Evolutionary conservation across 2,113 vertebrate species (phyloP).

Genomic region (Nothocercus julius): DNA sequence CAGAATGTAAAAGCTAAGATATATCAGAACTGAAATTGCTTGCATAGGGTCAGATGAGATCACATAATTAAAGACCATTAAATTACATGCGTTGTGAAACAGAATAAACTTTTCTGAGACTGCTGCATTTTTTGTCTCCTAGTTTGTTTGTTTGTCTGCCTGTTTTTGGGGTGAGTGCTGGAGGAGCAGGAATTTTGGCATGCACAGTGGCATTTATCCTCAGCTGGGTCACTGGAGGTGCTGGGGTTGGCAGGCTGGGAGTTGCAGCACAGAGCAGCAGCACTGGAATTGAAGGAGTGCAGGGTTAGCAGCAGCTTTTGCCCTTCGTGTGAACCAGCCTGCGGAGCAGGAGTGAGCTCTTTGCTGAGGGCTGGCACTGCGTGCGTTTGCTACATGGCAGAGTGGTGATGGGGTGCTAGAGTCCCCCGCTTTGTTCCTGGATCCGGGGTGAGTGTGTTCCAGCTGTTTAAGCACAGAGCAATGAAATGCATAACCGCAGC

Average conservation of each 20-base stretch:
- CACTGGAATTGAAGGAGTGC: conserved; percentile 50
- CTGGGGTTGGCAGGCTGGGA: background rate
- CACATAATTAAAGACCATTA: background rate
- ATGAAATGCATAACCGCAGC: conserved; percentile 47
- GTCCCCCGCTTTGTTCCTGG: conserved; percentile 8
- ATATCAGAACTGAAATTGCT: background rate
- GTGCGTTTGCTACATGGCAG: conserved; percentile 25
- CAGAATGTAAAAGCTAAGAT: background rate
- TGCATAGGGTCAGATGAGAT: background rate
- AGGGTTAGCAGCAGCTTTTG: conserved; percentile 59
- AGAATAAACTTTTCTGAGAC: background rate
- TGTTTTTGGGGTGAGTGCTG: background rate
- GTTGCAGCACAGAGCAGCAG: background rate
- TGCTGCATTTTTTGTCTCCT: background rate
- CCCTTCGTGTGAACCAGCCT: conserved; percentile 56
- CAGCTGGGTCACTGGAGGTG: background rate
- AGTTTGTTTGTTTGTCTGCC: background rate
- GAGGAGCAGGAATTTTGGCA: background rate
- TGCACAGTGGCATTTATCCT: background rate
- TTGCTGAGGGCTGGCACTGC: conserved; percentile 45
- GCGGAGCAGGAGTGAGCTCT: conserved; percentile 39
- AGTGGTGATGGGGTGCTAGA: conserved; percentile 49
- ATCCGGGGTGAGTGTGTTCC: background rate
- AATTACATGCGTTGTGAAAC: background rate
- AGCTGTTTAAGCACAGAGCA: background rate